Evolutionary conservation across 1,140 invertebrate species (phyloP).

Genomic region (Drosophila azteca): DNA sequence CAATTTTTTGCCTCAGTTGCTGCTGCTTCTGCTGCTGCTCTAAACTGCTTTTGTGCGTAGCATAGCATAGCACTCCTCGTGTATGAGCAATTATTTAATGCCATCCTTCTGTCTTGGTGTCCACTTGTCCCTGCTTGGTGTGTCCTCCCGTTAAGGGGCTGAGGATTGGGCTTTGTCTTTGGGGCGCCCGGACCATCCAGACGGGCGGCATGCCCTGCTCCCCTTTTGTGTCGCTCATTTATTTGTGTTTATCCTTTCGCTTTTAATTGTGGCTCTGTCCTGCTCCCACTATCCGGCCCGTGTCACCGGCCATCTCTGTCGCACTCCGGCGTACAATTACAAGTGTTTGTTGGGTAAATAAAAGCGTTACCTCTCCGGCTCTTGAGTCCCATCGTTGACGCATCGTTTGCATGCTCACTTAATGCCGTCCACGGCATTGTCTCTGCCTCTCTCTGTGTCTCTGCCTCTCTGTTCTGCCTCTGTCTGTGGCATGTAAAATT

Average conservation of each 20-base stretch:
- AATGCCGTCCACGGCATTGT: constrained; percentile 57
- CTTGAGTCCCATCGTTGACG: constrained; percentile 49
- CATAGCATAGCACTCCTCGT: constrained; percentile 43
- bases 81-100: constrained; percentile 72
- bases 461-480: constrained; percentile 10
- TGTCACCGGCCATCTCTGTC: constrained; percentile 4
- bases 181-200: constrained; percentile 4
- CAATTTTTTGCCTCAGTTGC: constrained; percentile 40
- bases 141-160: constrained; percentile 14
- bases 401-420: constrained; percentile 67
- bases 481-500: constrained; percentile 58
- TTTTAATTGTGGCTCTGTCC: constrained; percentile 68
- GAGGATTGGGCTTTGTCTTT: constrained; percentile 11
- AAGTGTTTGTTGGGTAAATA: constrained; percentile 75
- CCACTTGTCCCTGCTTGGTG: background rate
- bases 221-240: constrained; percentile 70
- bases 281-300: background rate
- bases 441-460: background rate
- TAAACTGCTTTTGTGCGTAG: constrained; percentile 42
- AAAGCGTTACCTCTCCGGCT: constrained; percentile 55
- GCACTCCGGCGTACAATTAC: constrained; percentile 54
- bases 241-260: constrained; percentile 75
- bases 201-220: constrained; percentile 32
- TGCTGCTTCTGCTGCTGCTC: constrained; percentile 6
- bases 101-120: constrained; percentile 27